Percentiles rank a stretch among this genome's conserved stretches.
Evolutionary conservation across 35 echinoderm and acorn worm genomes (phyloP).

Genomic region (Diadema setosum): DNA sequence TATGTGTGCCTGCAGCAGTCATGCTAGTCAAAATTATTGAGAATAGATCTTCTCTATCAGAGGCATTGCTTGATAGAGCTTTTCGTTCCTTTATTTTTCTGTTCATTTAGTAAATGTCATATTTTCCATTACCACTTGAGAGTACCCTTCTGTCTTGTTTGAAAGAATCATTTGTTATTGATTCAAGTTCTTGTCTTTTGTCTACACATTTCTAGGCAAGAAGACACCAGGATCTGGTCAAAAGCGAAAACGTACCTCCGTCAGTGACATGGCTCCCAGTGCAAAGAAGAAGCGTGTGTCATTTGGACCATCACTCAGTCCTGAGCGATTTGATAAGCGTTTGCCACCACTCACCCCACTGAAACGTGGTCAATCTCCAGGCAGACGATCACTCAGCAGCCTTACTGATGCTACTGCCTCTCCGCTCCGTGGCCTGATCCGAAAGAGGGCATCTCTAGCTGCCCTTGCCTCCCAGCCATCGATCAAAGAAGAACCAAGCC

Average conservation of each 20-base stretch:
- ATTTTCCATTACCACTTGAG: no score
- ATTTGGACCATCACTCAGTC: conserved; percentile 92
- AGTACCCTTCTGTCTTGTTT: no score
- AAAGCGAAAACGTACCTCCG: conserved; percentile 88
- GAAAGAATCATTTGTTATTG: no score
- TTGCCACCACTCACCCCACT: conserved; percentile 86
- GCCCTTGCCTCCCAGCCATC: conserved; percentile 8
- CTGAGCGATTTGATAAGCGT: conserved; percentile 93
- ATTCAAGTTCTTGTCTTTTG: neutral
- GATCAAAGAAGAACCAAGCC: conserved; percentile 47
- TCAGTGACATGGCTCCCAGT: conserved; percentile 31
- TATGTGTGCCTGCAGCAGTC: no score
- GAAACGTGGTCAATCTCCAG: conserved; percentile 72
- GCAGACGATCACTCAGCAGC: conserved; percentile 51
- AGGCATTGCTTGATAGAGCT: neutral
- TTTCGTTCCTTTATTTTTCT: no score
- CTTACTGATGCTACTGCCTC: neutral
- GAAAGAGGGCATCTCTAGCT: conserved; percentile 61
- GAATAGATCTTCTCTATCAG: no score
- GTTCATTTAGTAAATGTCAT: no score
- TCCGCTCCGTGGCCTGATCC: conserved; percentile 22
- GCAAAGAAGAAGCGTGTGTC: conserved; percentile 88
- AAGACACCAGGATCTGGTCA: conserved; percentile 52
- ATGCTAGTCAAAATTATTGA: no score
- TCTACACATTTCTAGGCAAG: neutral